Base-by-base conservation (phyloP, 2,113 vertebrate genomes). In the Eurystomus gularis region DNA sequence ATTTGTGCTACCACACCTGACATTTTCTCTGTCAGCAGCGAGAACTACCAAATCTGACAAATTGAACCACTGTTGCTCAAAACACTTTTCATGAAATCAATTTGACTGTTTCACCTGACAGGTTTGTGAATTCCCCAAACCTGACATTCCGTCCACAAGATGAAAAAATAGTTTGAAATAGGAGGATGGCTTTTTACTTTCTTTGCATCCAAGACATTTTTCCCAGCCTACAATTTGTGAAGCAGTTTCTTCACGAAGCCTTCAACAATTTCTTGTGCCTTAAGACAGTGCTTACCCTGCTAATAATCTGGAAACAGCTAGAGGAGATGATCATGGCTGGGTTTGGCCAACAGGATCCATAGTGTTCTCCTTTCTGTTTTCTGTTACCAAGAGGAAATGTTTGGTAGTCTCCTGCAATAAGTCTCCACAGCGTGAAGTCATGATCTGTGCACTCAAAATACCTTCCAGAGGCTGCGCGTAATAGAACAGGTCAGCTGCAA, bases 41-140 rank as follows among this genome's bases (percentile, higher is more conserved):
- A 94, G 49, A 88, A 57, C 49, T 92, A 91, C 29, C 35, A 65
- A 51, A 94, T 97, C 75, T 95, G 82, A 97, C 54, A 96, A 90
- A 96, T 95, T 6, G 26, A 94, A 73, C 24, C 8, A 3, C 48
- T 87, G 39, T 94, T 96, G 65, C 72, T 94, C 80, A 71, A 65
- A 95, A 82, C 65, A 51, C 58, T 85, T 86, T 95, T 96, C 86
- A 94, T 82, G 93, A 95, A 97, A 96, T 44, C 61, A 90, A 70
- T 95, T 92, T 82, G 52, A 49, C 69, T 80, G 48, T 76, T 95
- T 95, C 68, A 49, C 65, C 24, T 80, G 89, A 25, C 76, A 81
- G 80, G 54, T 91, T 44, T 52, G 29, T 85, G 77, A 97, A 94
- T 93, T 96, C 76, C 54, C 55, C 83, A 88, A 73, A 92, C 17